These are phyloP conservation scores for Asteroscopus sphinx DNA, from an alignment of 2,888 invertebrate genomes.

Conservation along the genomic window DNA sequence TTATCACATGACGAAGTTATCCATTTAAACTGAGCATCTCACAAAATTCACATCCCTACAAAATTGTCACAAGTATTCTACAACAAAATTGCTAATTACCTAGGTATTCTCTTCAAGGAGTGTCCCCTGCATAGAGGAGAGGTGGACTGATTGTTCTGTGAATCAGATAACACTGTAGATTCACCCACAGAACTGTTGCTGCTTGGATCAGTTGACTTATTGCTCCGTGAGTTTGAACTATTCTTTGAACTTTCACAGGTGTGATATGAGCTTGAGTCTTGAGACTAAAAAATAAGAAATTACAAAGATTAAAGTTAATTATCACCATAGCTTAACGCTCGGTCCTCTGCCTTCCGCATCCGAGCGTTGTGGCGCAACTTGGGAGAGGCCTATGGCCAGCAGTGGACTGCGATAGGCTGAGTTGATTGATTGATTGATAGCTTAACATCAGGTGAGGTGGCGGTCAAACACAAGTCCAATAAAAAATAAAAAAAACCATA, in stretches of 20 bases:
- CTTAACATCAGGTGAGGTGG: no score
- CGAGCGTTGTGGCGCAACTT: no score
- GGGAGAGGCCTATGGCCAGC: no score
- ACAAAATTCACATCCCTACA: not conserved
- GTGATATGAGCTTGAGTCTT: constrained; percentile 84
- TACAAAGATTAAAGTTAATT: no score
- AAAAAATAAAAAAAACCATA: no score
- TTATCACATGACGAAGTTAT: not conserved
- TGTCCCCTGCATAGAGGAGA: constrained; percentile 89
- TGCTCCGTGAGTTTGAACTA: constrained; percentile 77
- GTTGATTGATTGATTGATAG: no score
- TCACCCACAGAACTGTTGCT: constrained; percentile 84
- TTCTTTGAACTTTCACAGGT: constrained; percentile 86
- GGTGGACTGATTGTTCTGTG: constrained; percentile 88
- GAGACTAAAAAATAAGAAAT: constrained; percentile 66
- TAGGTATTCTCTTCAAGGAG: constrained; percentile 85
- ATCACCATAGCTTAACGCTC: no score
- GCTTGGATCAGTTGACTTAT: constrained; percentile 85
- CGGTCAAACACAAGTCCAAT: no score
- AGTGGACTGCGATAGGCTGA: no score
- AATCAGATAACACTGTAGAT: constrained; percentile 81
- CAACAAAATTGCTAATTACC: constrained; percentile 62
- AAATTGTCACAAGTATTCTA: not conserved
- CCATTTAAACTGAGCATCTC: not conserved
- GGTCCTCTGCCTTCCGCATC: no score